phyloP scores from a whole-genome alignment of 1,140 invertebrate genomes.

The Vanessa tameamea region DNA sequence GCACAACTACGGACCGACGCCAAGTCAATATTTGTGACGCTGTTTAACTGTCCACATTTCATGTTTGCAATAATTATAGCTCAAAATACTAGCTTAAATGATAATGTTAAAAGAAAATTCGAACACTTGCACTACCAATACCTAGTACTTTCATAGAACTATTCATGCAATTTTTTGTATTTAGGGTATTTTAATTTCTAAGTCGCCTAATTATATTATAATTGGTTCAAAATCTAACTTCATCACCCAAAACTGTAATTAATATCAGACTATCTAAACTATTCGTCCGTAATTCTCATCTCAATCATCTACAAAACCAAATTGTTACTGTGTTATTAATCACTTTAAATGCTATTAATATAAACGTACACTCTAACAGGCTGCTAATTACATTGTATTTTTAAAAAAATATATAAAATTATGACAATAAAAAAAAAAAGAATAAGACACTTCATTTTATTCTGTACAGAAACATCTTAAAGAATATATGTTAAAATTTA shows the following conservation, averaged over 20 bases:
- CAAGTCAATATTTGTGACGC: conserved; percentile 70
- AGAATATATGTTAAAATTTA: no score
- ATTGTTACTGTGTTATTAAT: neutral
- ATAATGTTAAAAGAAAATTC: neutral
- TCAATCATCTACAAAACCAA: neutral
- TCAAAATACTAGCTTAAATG: neutral
- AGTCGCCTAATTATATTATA: no score
- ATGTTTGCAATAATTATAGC: conserved; percentile 23
- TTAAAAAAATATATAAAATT: no score
- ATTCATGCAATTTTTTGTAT: no score
- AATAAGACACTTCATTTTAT: no score
- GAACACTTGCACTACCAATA: no score
- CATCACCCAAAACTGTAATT: neutral
- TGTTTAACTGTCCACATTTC: conserved; percentile 45
- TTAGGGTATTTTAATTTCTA: no score
- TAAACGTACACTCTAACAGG: no score
- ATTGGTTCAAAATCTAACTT: neutral
- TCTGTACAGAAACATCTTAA: no score
- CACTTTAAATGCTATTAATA: neutral
- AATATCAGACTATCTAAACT: neutral
- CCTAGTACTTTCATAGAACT: no score
- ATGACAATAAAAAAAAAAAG: no score
- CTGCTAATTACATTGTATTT: no score
- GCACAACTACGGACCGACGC: conserved; percentile 50
- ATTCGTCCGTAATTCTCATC: neutral